Evolutionary conservation across 2,888 invertebrate species (phyloP).

Genomic region (Dermolepida albohirtum): DNA sequence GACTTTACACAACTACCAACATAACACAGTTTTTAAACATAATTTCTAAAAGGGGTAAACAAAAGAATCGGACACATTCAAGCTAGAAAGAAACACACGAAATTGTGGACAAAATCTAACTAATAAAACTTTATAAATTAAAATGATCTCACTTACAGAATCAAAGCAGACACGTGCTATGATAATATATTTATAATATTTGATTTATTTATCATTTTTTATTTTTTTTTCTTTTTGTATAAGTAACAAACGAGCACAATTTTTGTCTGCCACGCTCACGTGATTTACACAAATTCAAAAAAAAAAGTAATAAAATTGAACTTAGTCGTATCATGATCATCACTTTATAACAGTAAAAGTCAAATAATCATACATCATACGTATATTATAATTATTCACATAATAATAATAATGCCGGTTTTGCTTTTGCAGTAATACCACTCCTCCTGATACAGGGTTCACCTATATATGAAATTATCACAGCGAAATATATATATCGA

Average conservation of each 20-base stretch:
- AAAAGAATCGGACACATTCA: neutral
- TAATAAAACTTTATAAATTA: conserved; percentile 1
- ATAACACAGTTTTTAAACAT: conserved; percentile 11
- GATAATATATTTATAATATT: conserved; percentile 45
- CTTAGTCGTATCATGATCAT: conserved; percentile 52
- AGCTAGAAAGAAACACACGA: neutral
- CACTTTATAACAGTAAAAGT: conserved; percentile 63
- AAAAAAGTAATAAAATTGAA: conserved; percentile 33
- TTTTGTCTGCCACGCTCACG: conserved; percentile 35
- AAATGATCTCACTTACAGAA: conserved; percentile 61
- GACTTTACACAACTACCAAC: neutral
- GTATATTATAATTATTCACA: conserved; percentile 54
- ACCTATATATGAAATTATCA: conserved; percentile 39
- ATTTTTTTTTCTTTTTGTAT: conserved; percentile 50
- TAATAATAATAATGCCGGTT: conserved; percentile 49
- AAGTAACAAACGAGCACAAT: conserved; percentile 53
- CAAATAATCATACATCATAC: conserved; percentile 55
- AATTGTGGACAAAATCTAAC: neutral
- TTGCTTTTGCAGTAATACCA: conserved; percentile 38
- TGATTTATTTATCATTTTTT: no score
- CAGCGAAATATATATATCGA: conserved; percentile 28
- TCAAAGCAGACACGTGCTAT: conserved; percentile 52
- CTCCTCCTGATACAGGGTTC: conserved; percentile 13
- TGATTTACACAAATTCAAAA: conserved; percentile 59
- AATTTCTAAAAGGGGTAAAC: neutral